These are phyloP conservation scores for Hydrotaea cyrtoneurina DNA, from an alignment of 2,888 invertebrate species.

Conservation along the genomic window DNA sequence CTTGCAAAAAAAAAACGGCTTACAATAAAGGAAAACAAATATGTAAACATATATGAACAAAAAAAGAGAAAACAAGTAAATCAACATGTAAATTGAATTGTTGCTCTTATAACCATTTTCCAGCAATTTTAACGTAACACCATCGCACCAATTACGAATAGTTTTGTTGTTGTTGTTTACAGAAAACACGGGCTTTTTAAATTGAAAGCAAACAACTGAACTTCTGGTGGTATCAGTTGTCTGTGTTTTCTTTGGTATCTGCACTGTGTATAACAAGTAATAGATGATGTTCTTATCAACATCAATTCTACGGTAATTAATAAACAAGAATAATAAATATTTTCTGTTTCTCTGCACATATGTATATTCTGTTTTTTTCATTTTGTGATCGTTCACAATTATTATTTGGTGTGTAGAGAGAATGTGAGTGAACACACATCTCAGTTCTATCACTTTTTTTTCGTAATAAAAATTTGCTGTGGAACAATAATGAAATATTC, in stretches of 20 bases:
- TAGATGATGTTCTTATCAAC: neutral
- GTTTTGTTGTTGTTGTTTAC: no score
- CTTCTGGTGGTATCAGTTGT: neutral
- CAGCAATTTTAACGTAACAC: neutral
- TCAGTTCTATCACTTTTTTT: no score
- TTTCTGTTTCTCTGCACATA: neutral
- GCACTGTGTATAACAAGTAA: neutral
- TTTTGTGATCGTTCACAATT: no score
- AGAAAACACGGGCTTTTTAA: neutral
- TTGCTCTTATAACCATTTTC: neutral
- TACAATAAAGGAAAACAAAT: neutral
- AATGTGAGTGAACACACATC: no score
- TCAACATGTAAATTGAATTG: neutral
- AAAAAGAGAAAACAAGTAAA: neutral
- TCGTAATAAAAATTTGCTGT: no score
- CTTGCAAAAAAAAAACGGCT: neutral
- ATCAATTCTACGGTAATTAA: neutral
- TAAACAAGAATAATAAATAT: neutral
- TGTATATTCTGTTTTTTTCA: neutral
- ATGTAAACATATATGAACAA: neutral
- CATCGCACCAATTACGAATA: no score
- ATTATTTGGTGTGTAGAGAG: no score
- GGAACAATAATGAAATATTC: neutral
- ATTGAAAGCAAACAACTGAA: neutral
- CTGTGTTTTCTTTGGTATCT: neutral